A percentile compares a stretch with the other conserved stretches of the same genome.
These are phyloP conservation scores for Meliscaeva auricollis DNA, from an alignment of 2,888 invertebrate species.

Conservation along the genomic window DNA sequence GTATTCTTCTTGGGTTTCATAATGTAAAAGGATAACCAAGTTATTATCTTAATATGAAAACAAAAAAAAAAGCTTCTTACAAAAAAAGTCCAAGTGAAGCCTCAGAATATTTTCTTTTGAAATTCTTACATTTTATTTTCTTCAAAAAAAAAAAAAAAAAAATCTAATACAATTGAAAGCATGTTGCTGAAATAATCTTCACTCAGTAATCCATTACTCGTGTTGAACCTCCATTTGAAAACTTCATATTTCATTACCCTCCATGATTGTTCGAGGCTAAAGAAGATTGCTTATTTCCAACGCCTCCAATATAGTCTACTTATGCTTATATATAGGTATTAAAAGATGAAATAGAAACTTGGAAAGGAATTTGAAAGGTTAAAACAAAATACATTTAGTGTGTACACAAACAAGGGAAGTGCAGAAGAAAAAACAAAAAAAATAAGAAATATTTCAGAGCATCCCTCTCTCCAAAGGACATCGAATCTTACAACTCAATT, in stretches of 20 bases:
- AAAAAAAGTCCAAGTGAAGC: neutral
- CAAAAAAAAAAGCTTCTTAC: neutral
- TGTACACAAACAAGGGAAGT: neutral
- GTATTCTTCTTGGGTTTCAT: no score
- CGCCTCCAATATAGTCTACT: no score
- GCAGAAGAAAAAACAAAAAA: constrained; percentile 8
- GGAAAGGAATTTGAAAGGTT: constrained; percentile 45
- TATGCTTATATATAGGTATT: neutral
- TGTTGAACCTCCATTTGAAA: neutral
- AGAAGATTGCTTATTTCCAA: constrained; percentile 45
- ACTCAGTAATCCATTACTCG: constrained; percentile 47
- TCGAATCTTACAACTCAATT: constrained; percentile 73
- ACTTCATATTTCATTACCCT: neutral
- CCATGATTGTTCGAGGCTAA: constrained; percentile 1
- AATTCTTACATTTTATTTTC: neutral
- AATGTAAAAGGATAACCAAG: no score
- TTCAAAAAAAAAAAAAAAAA: neutral
- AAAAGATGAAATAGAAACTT: constrained; percentile 63
- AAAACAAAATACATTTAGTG: neutral
- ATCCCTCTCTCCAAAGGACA: constrained; percentile 19
- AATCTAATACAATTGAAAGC: constrained; percentile 6
- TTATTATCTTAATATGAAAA: no score
- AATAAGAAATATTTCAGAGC: constrained; percentile 3
- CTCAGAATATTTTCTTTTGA: no score
- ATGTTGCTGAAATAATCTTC: neutral